A percentile compares a stretch with the other conserved stretches of the same genome.
These are phyloP conservation scores for Neotoma lepida DNA, from an alignment of 2,113 vertebrate genomes.

Conservation along the genomic window DNA sequence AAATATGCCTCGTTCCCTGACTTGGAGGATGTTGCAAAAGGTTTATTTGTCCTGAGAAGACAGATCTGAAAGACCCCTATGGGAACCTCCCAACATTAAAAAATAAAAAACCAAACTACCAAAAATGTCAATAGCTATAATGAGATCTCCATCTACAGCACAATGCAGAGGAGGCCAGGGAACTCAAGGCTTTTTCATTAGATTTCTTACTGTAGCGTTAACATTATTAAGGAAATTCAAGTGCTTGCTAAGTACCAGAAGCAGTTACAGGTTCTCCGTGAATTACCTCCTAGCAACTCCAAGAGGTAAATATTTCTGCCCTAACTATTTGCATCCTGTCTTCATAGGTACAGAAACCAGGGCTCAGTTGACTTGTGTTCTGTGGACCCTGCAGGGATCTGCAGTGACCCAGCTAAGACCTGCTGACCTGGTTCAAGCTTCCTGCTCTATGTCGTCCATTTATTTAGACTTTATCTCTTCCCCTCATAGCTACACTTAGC, in stretches of 20 bases:
- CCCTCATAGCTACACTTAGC: neutral
- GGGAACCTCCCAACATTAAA: neutral
- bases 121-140: constrained; percentile 17
- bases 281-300: neutral
- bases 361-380: neutral
- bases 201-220: neutral
- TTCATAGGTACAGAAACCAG: neutral
- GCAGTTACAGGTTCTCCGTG: neutral
- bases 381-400: neutral
- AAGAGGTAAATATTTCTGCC: neutral
- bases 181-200: neutral
- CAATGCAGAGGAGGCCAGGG: neutral
- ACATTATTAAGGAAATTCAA: constrained; percentile 22
- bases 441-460: neutral
- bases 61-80: neutral
- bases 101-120: neutral
- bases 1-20: neutral
- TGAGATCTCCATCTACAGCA: neutral
- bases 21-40: neutral
- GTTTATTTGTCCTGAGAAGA: constrained; percentile 10
- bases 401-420: neutral
- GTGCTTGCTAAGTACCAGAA: neutral
- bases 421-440: neutral
- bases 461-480: neutral
- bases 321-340: constrained; percentile 12